A percentile compares a stretch with the other conserved stretches of the same genome.
Conservation (phyloP, 2,797 vertebrate species). For the Sebastes reedi region DNA sequence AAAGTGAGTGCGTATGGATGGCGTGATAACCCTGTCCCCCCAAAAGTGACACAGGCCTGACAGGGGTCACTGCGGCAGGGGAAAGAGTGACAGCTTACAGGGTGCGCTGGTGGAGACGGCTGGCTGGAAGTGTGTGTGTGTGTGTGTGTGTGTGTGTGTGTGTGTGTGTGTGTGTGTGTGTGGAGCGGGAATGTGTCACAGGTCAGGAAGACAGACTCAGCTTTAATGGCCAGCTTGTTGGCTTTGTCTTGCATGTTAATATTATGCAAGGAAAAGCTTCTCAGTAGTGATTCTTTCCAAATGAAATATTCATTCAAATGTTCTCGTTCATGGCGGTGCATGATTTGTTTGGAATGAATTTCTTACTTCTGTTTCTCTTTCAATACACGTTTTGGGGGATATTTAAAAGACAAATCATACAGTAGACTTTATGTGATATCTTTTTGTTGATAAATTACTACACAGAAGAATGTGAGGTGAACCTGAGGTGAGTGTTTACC, state of each 20-base stretch:
- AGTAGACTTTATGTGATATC: not conserved
- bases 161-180: not conserved
- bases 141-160: constrained; percentile 12
- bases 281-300: not conserved
- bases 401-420: not conserved
- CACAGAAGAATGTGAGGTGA: not conserved
- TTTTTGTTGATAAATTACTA: not conserved
- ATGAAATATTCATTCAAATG: not conserved
- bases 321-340: not conserved
- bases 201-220: constrained; percentile 33
- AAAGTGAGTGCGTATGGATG: constrained; percentile 39
- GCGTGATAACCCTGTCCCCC: constrained; percentile 21
- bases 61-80: constrained; percentile 67
- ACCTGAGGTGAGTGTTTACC: not conserved
- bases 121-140: not conserved
- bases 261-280: not conserved
- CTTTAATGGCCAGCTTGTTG: constrained; percentile 33
- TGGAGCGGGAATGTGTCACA: constrained; percentile 1
- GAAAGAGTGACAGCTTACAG: constrained; percentile 70
- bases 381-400: not conserved
- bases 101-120: constrained; percentile 17
- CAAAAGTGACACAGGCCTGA: constrained; percentile 68
- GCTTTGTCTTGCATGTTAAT: constrained; percentile 39
- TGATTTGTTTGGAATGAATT: not conserved
- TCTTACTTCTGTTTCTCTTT: not conserved